Conservation (phyloP, 2,888 invertebrate species). For the Spisula solida region DNA sequence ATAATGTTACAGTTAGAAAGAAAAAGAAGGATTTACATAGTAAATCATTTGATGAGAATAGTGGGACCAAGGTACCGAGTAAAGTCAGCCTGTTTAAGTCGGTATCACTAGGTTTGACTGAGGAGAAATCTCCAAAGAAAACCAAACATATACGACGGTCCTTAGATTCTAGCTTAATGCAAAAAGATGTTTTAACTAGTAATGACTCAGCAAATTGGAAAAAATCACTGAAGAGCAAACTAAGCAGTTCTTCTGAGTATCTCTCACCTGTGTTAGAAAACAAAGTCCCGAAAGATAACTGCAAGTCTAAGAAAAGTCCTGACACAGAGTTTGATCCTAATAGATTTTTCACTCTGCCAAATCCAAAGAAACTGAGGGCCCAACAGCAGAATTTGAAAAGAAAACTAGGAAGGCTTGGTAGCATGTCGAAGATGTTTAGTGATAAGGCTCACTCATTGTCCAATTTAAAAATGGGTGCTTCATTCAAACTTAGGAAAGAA, state of each 20-base stretch:
- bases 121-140: conserved; percentile 41
- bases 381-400: conserved; percentile 42
- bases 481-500: conserved; percentile 67
- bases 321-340: conserved; percentile 38
- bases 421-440: conserved; percentile 61
- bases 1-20: conserved; percentile 30
- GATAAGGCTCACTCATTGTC: conserved; percentile 68
- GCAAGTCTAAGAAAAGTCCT: conserved; percentile 15
- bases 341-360: conserved; percentile 64
- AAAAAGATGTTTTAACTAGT: conserved; percentile 27
- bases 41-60: conserved; percentile 49
- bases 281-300: conserved; percentile 19
- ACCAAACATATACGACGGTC: conserved; percentile 50
- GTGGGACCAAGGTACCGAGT: background rate
- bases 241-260: conserved; percentile 38
- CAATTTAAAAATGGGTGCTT: conserved; percentile 58
- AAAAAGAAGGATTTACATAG: conserved; percentile 35
- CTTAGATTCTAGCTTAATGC: conserved; percentile 62
- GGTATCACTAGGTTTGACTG: conserved; percentile 29
- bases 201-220: conserved; percentile 28
- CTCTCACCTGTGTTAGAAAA: conserved; percentile 62
- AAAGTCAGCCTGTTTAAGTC: conserved; percentile 36
- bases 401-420: conserved; percentile 56
- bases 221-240: background rate
- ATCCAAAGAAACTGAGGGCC: conserved; percentile 56